Evolutionary conservation across 2,888 invertebrate genomes (phyloP).

Genomic region (Invenusta paracnida): DNA sequence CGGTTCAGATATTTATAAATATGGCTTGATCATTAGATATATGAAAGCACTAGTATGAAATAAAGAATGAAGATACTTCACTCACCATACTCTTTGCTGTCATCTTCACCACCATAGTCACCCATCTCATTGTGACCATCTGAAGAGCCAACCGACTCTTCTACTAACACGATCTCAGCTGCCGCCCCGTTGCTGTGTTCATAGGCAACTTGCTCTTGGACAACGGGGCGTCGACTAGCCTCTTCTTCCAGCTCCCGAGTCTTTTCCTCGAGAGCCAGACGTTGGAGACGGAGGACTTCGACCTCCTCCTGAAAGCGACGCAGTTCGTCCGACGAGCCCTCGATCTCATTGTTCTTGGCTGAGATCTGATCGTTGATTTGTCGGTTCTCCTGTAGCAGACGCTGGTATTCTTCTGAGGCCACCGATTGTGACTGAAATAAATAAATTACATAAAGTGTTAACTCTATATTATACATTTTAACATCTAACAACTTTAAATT

Average conservation of each 20-base stretch:
- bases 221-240: no score
- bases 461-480: no score
- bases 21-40: no score
- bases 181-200: background rate
- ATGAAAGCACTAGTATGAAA: no score
- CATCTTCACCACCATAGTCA: background rate
- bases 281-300: slow-evolving; percentile 30
- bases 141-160: no score
- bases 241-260: slow-evolving; percentile 5
- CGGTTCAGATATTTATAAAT: no score
- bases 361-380: slow-evolving; percentile 24
- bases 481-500: no score
- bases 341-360: slow-evolving; percentile 25
- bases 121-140: background rate
- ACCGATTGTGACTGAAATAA: background rate
- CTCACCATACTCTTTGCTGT: background rate
- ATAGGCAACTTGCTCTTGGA: no score
- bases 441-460: no score
- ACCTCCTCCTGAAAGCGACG: slow-evolving; percentile 30
- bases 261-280: slow-evolving; percentile 30
- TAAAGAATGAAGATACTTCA: background rate
- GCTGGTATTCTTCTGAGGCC: slow-evolving; percentile 5
- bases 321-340: slow-evolving; percentile 30
- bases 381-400: slow-evolving; percentile 35
- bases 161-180: background rate